Base-by-base conservation (phyloP, 2,113 vertebrate genomes). In the Cercocebus atys region DNA sequence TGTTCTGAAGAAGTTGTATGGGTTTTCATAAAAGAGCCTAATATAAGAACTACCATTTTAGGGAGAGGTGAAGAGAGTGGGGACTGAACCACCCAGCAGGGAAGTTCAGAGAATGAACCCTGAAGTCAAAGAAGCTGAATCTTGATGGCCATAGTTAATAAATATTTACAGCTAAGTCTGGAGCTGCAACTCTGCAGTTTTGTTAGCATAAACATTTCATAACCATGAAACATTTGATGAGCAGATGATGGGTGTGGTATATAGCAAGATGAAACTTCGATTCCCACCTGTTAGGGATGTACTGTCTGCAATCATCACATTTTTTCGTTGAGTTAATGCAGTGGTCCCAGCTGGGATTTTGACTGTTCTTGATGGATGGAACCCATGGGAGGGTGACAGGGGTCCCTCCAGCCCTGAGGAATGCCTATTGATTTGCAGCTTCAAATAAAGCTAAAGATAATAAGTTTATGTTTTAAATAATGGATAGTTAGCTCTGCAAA, bases 131-230 rank as follows among this genome's bases (percentile, higher is more conserved):
- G 93, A 35, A 93, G 87, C 57, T 89, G 38, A 87, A 0, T 78
- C 78, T 94, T 61, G 30, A 87, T 80, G 89, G 57, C 40, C 3
- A 2, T 73, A 76, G 32, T 82, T 96, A 76, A 95, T 96, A 97
- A 96, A 92, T 98, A 97, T 98, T 97, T 97, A 92, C 93, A 95
- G 91, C 61, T 35, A 70, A 83, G 90, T 81, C 55, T 92, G 90
- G 43, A 82, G 92, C 91, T 20, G 35, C 93, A 93, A 16, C 93
- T 81, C 85, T 97, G 97, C 12, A 61, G 88, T 82, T 97, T 95
- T 97, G 90, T 97, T 96, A 93, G 94, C 94, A 89, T 66, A 84
- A 97, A 78, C 30, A 73, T 73, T 94, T 83, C 82, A 32, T 97
- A 95, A 97, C 98, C 96, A 88, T 1, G 5, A 91, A 93, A 32